A percentile compares a stretch with the other conserved stretches of the same genome.
These are phyloP conservation scores for Glossophaga mutica DNA, from an alignment of 2,797 vertebrate species.

Conservation along the genomic window DNA sequence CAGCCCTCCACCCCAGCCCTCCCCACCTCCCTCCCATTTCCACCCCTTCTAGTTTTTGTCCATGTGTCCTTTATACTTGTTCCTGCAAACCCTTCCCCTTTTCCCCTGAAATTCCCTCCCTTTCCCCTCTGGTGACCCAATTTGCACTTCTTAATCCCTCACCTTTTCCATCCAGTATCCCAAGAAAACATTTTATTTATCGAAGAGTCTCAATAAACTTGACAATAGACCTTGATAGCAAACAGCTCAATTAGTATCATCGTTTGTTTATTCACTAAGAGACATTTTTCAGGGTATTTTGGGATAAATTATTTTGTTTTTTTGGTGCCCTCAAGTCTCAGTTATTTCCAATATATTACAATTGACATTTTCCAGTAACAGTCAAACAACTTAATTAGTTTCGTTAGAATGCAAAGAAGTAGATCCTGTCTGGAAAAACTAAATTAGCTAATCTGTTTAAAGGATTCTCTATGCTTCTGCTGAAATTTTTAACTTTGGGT, in stretches of 20 bases:
- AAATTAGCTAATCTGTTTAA: constrained; percentile 52
- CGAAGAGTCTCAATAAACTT: neutral
- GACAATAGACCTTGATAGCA: neutral
- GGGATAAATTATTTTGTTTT: neutral
- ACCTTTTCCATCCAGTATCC: neutral
- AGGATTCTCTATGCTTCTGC: neutral
- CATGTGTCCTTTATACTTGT: too few relatives aligned
- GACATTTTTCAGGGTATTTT: neutral
- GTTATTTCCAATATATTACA: constrained; percentile 9
- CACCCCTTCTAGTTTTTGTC: too few relatives aligned
- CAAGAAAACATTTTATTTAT: neutral
- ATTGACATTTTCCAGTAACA: neutral
- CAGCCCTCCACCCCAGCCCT: too few relatives aligned
- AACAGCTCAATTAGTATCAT: neutral
- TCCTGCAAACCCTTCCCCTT: too few relatives aligned
- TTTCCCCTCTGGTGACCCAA: too few relatives aligned
- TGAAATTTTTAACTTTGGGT: neutral
- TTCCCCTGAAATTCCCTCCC: too few relatives aligned
- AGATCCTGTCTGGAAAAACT: neutral
- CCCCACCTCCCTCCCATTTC: too few relatives aligned
- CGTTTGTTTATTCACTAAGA: neutral
- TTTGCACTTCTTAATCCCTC: neutral
- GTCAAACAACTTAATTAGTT: neutral
- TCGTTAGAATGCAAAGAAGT: constrained; percentile 54
- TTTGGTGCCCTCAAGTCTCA: neutral